Base-by-base conservation (phyloP, 2,888 invertebrate genomes). In the Drosophila formosana region DNA sequence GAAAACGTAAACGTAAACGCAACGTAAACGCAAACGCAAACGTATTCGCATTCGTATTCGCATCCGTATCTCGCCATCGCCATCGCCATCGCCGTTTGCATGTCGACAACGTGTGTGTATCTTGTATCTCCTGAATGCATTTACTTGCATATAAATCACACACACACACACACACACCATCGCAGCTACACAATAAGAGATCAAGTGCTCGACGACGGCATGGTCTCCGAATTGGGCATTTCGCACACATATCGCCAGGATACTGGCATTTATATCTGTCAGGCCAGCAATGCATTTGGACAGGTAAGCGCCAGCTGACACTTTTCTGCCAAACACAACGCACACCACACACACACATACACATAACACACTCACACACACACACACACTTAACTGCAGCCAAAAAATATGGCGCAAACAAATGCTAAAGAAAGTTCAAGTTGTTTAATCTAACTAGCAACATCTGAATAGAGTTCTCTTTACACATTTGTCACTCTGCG, bases 281-380 rank as follows among this genome's bases (percentile, higher is more conserved):
- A 96, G 72, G 97, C 97, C 0, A 96, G 96, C 82, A 98, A 98
- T 92, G 94, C 96, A 53, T 98, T 97, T 90, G 98, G 98, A 7
- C 96, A 96, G 96, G 97, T 96, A 93, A 90, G 90, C 79, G 72
- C 62, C 69, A 32, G 70, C 62, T 82, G 82, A 80, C 87, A 88
- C 86, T 78, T 81, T 75, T 75, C 55, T 81, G 67, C 67, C 50
- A 45, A 43, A 57, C 61, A 53, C 62, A 50, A 50, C 62, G 47
- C 23, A 55, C 46, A 51, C 5, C 41, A 49, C 37, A 57, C 49
- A 53, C 37, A 51, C 18, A 55, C 37, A 52, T 9, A 64, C 61
- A 9, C 28, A 34, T 8, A 52, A 3, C 52, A 45, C 52, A 28
- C 18, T 18, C n/a, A 64, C 61, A 9, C 28, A 34, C 11, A 52